Evolutionary conservation across 2,797 vertebrate species (phyloP).

Genomic region (Myoxocephalus aenaeus): DNA sequence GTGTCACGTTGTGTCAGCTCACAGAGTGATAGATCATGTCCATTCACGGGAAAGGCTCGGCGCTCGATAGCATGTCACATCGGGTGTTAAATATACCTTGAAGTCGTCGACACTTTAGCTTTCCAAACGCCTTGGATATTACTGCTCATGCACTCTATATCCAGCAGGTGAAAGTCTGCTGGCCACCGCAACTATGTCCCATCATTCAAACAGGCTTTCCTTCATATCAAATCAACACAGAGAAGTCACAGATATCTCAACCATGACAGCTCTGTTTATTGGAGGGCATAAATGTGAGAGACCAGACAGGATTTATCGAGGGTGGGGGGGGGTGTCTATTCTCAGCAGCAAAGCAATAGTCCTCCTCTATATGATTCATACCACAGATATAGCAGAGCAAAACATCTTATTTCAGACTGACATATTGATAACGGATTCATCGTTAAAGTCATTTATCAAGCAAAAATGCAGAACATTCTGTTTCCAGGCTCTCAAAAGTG

Average conservation of each 20-base stretch:
- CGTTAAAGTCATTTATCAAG: neutral
- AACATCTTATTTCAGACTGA: conserved; percentile 12
- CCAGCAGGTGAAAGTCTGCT: conserved; percentile 49
- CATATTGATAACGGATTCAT: neutral
- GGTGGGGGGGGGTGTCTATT: conserved; percentile 55
- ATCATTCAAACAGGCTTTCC: conserved; percentile 64
- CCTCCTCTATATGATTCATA: conserved; percentile 63
- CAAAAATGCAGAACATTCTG: neutral
- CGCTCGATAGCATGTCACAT: conserved; percentile 11
- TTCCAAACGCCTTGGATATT: conserved; percentile 11
- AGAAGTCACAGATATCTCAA: conserved; percentile 63
- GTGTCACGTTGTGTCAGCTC: neutral
- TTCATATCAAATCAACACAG: conserved; percentile 60
- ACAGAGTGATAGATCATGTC: conserved; percentile 12
- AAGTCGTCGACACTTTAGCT: conserved; percentile 38
- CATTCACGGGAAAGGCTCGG: neutral
- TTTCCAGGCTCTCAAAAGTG: neutral
- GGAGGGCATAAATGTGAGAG: conserved; percentile 69
- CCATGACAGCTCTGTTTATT: conserved; percentile 72
- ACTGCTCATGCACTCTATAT: conserved; percentile 13
- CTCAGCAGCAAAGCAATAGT: conserved; percentile 55
- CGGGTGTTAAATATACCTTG: conserved; percentile 46
- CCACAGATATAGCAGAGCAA: conserved; percentile 48
- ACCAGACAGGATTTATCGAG: conserved; percentile 51
- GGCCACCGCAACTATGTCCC: conserved; percentile 24